Conservation (phyloP, 2,888 invertebrate species). For the Euclidia mi region DNA sequence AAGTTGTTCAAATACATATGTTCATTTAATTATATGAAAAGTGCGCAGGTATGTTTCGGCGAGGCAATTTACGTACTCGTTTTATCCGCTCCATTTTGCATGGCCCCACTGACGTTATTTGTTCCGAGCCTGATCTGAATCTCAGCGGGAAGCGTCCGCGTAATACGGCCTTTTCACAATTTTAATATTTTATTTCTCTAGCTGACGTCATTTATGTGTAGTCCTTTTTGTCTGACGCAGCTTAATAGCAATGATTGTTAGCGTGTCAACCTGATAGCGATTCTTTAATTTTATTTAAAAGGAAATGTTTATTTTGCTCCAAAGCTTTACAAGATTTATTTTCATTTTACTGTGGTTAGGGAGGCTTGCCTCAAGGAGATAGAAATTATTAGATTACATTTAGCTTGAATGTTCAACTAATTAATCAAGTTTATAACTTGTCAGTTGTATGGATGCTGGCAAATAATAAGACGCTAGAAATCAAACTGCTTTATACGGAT, state of each 20-base stretch:
- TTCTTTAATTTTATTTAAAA: constrained; percentile 9
- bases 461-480: too few species aligned
- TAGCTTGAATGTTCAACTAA: too few species aligned
- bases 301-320: constrained; percentile 4
- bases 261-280: constrained; percentile 13
- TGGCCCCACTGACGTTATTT: constrained; percentile 52
- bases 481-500: too few species aligned
- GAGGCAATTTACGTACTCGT: constrained; percentile 50
- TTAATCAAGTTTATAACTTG: too few species aligned
- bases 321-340: background rate
- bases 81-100: constrained; percentile 55
- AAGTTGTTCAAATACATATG: constrained; percentile 3
- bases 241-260: constrained; percentile 22
- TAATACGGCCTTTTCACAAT: constrained; percentile 51
- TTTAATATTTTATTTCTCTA: constrained; percentile 51
- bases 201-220: constrained; percentile 46
- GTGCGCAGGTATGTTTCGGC: constrained; percentile 36
- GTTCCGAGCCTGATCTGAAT: constrained; percentile 50
- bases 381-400: too few species aligned
- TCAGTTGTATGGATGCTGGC: too few species aligned
- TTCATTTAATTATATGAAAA: constrained; percentile 32
- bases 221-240: constrained; percentile 19
- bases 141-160: constrained; percentile 49
- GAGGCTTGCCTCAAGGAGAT: background rate
- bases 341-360: background rate